Conservation (phyloP, 2,113 vertebrate genomes). For the Hydropotes inermis region DNA sequence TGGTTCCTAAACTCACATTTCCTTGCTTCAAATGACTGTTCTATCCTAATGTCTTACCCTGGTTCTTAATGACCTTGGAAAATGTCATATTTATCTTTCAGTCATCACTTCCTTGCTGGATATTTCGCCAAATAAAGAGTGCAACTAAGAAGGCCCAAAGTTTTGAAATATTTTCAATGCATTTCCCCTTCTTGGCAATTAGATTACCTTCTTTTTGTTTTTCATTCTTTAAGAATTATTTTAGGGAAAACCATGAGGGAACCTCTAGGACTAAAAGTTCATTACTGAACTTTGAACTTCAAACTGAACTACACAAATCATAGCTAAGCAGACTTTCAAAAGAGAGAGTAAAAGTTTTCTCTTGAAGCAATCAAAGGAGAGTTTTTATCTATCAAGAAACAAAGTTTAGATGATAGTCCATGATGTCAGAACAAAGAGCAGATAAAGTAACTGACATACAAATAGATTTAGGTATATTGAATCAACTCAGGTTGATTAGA, state of each 20-base stretch:
- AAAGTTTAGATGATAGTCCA: background rate
- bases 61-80: background rate
- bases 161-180: background rate
- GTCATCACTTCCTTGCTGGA: background rate
- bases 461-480: background rate
- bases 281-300: background rate
- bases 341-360: background rate
- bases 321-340: background rate
- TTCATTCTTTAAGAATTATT: background rate
- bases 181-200: background rate
- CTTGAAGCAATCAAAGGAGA: background rate
- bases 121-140: background rate
- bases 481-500: background rate
- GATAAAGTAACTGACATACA: background rate
- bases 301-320: background rate
- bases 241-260: background rate
- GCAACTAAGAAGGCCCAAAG: background rate
- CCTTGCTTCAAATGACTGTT: background rate
- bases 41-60: background rate
- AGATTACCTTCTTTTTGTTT: background rate
- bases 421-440: background rate
- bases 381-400: background rate
- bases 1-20: background rate
- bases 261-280: background rate
- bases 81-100: background rate